Conservation (phyloP, 2,797 vertebrate species). For the Liparis tanakae region DNA sequence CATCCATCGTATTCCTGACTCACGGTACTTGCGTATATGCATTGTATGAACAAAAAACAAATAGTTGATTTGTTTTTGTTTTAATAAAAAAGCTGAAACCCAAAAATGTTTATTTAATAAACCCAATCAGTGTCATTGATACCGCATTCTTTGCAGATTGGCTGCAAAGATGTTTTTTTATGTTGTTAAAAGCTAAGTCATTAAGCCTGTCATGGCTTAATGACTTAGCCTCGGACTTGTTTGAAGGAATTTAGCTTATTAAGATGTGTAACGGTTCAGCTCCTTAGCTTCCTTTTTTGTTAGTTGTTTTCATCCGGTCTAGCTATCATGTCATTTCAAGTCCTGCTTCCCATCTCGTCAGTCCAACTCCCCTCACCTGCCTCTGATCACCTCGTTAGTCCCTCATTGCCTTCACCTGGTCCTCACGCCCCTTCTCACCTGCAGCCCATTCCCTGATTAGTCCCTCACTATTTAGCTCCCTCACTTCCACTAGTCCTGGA, state of each 20-base stretch:
- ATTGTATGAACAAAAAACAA: conserved; percentile 1
- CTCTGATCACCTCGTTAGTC: too few species aligned
- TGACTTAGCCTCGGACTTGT: conserved; percentile 2
- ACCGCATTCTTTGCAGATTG: neutral
- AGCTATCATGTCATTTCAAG: too few species aligned
- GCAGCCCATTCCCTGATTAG: too few species aligned
- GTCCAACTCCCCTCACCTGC: too few species aligned
- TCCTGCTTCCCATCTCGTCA: too few species aligned
- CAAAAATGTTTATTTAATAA: neutral
- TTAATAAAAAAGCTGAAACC: too few species aligned
- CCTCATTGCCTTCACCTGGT: too few species aligned
- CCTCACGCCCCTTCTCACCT: too few species aligned
- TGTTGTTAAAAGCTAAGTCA: neutral
- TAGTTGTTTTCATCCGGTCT: too few species aligned
- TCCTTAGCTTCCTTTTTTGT: too few species aligned
- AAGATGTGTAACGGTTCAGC: conserved; percentile 5
- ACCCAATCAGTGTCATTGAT: conserved; percentile 1
- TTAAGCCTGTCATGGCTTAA: conserved; percentile 17
- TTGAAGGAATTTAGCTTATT: neutral
- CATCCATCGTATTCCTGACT: neutral
- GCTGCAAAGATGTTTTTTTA: conserved; percentile 5
- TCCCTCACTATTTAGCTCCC: too few species aligned
- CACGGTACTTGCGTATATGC: neutral
- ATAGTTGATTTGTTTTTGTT: neutral
- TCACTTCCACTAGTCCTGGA: too few species aligned